These are phyloP conservation scores for Andrena haemorrhoa DNA, from an alignment of 2,888 invertebrate genomes.

Conservation along the genomic window DNA sequence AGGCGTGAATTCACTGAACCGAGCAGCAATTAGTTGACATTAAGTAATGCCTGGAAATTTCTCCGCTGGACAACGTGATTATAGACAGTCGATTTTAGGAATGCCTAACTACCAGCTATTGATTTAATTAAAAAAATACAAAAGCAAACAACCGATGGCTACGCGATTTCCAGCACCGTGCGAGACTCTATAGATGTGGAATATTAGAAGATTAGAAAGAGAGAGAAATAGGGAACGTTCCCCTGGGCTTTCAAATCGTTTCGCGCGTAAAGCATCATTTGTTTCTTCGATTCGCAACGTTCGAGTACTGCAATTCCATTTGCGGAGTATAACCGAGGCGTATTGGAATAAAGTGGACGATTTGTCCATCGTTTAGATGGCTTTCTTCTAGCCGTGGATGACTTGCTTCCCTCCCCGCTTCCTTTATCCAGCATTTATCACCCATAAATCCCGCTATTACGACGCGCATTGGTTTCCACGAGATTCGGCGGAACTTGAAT, in stretches of 20 bases:
- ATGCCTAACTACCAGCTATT: too few species aligned
- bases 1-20: slow-evolving; percentile 49
- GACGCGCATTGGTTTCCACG: slow-evolving; percentile 37
- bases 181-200: neutral
- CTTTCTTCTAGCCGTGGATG: slow-evolving; percentile 31
- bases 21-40: slow-evolving; percentile 49
- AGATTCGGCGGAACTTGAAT: slow-evolving; percentile 42
- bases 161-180: too few species aligned
- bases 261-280: slow-evolving; percentile 27
- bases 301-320: slow-evolving; percentile 53
- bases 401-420: neutral
- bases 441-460: slow-evolving; percentile 54
- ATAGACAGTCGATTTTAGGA: slow-evolving; percentile 7
- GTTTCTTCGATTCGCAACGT: slow-evolving; percentile 28
- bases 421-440: slow-evolving; percentile 33
- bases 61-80: slow-evolving; percentile 6
- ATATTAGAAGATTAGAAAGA: slow-evolving; percentile 7
- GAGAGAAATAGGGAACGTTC: neutral
- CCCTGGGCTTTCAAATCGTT: slow-evolving; percentile 1
- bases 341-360: slow-evolving; percentile 46
- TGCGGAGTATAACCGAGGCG: slow-evolving; percentile 23
- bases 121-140: too few species aligned
- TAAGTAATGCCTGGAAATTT: slow-evolving; percentile 46
- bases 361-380: slow-evolving; percentile 38
- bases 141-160: too few species aligned